Percentiles rank a stretch among this genome's conserved stretches.
Evolutionary conservation across 1,140 invertebrate genomes (phyloP).

Genomic region (Sinella curviseta): DNA sequence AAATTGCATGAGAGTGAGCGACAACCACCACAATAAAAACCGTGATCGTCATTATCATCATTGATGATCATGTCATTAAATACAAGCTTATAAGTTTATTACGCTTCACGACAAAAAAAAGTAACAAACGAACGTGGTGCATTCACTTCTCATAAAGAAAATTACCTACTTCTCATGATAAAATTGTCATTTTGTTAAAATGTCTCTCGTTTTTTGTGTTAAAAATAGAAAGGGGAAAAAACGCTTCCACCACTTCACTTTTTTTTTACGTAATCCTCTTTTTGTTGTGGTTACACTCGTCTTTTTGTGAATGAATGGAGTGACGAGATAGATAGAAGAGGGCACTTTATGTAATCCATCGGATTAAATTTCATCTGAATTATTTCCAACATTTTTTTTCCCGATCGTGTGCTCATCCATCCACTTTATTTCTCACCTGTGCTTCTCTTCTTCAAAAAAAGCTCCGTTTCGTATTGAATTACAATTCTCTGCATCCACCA

Average conservation of each 20-base stretch:
- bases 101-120: too few relatives aligned
- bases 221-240: too few relatives aligned
- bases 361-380: slow-evolving; percentile 12
- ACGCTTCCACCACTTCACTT: too few relatives aligned
- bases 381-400: slow-evolving; percentile 3
- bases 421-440: slow-evolving; percentile 1
- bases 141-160: slow-evolving; percentile 10
- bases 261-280: too few relatives aligned
- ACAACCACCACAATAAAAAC: too few relatives aligned
- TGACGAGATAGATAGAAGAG: background rate
- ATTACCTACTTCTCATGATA: background rate
- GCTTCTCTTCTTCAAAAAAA: background rate
- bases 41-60: too few relatives aligned
- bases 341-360: slow-evolving; percentile 2
- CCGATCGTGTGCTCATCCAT: background rate
- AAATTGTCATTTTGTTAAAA: slow-evolving; percentile 14
- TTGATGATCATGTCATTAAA: slow-evolving; percentile 9
- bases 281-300: too few relatives aligned
- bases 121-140: background rate
- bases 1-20: too few relatives aligned
- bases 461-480: too few relatives aligned
- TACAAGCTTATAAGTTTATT: background rate
- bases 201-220: too few relatives aligned
- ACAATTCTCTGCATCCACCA: background rate
- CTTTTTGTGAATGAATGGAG: background rate